Evolutionary conservation across 2,888 invertebrate species (phyloP).

Genomic region (Thecocarcelia acutangulata): DNA sequence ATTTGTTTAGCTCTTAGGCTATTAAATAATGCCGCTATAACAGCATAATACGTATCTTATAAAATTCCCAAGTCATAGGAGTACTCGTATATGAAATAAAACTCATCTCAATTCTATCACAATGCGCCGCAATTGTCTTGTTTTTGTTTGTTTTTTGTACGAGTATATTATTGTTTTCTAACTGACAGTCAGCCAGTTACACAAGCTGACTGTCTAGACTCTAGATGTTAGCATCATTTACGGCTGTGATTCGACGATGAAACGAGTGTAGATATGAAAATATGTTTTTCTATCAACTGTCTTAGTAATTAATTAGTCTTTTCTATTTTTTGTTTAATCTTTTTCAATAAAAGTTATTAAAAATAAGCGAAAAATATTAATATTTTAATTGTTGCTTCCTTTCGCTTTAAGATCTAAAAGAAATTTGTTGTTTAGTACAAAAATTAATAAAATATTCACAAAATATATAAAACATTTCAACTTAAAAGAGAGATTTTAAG

Average conservation of each 20-base stretch:
- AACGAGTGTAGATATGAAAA: slow-evolving; percentile 32
- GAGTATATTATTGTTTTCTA: too few relatives aligned
- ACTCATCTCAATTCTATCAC: background rate
- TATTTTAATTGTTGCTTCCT: slow-evolving; percentile 66
- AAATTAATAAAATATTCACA: background rate
- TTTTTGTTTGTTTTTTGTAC: background rate
- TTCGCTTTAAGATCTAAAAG: slow-evolving; percentile 53
- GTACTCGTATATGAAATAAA: too few relatives aligned
- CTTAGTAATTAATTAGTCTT: slow-evolving; percentile 20
- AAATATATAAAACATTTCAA: background rate
- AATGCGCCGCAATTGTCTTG: slow-evolving; percentile 5
- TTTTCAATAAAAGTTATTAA: slow-evolving; percentile 23
- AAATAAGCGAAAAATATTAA: slow-evolving; percentile 24
- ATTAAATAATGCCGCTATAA: too few relatives aligned
- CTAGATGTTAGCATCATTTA: background rate
- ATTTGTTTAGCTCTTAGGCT: too few relatives aligned
- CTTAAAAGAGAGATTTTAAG: slow-evolving; percentile 15
- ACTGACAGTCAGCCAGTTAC: background rate
- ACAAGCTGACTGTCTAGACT: background rate
- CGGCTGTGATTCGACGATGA: slow-evolving; percentile 19
- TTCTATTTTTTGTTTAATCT: slow-evolving; percentile 3
- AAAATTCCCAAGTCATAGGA: too few relatives aligned
- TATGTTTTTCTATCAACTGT: slow-evolving; percentile 18
- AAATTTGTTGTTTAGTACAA: background rate
- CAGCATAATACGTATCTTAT: too few relatives aligned